Conservation (phyloP, 2,797 vertebrate genomes). For the Pseudocheirus occidentalis region DNA sequence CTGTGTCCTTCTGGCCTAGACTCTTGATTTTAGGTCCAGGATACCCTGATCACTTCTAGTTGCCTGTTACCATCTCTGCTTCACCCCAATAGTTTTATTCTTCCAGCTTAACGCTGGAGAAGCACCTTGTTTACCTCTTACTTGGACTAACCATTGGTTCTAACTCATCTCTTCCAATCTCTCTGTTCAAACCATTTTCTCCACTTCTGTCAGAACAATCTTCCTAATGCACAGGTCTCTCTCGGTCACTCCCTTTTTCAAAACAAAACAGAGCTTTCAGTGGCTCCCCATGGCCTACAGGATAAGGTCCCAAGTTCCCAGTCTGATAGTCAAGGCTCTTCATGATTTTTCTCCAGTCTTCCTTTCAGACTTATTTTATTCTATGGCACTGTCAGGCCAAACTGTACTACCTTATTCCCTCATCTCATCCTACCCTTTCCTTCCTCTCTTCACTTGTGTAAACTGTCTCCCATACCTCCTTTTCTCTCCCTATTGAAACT, state of each 20-base stretch:
- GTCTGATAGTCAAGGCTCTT: background rate
- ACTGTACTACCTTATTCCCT: background rate
- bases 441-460: background rate
- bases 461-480: background rate
- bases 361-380: background rate
- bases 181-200: background rate
- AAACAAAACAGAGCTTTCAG: background rate
- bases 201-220: background rate
- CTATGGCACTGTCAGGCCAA: background rate
- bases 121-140: background rate
- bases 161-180: background rate
- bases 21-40: background rate
- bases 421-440: background rate
- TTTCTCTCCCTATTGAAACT: background rate
- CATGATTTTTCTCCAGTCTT: background rate
- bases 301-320: background rate
- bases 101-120: background rate
- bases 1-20: background rate
- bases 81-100: background rate
- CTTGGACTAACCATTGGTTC: background rate
- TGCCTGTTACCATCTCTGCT: background rate
- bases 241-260: background rate
- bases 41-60: background rate
- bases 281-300: background rate
- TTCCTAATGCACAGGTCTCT: background rate